Evolutionary conservation across 2,888 invertebrate species (phyloP), one percentile per base, ranked within the genome.

Genomic region (Plemyria rubiginata): DNA sequence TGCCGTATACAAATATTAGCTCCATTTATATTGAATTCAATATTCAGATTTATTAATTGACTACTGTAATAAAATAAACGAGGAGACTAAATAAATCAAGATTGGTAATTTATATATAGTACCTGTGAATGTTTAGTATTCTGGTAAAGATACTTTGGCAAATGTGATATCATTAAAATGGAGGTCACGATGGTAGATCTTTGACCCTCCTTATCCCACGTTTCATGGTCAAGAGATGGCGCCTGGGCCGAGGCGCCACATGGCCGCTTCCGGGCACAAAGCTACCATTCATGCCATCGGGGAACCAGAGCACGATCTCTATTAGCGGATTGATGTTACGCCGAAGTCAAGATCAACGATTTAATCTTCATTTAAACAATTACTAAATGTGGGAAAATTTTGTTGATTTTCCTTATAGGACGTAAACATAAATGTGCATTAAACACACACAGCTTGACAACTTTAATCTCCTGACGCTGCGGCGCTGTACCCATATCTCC

Each of bases 131-230:
- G 46, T 54, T 65, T 57, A 36, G 51, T 49, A 58, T 56, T 60
- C 22, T 48, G 6, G 36, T 48, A 12, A 36, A 38, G 36, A 49
- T 54, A 41, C 12, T 53, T 61, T 57, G 32, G 56, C 60, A 55
- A 61, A 58, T 53, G 41, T 41, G 22, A 50, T 61, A 29, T 52
- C 62, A 62, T 81, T 75, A 69, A 74, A 75, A 80, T 82, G 81
- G 80, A 85, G 89, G 88, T 87, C 87, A 84, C 76, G 80, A 76
- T 77, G 77, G 70, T 79, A 81, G 87, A 83, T 81, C 85, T 87
- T 83, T 87, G 86, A 85, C 85, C 87, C 84, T 79, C 73, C 72
- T 72, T 81, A 80, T 82, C 77, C 79, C 78, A 76, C 78, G 82
- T 79, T 83, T 88, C 88, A 89, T 77, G 89, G 91, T 73, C 87